A percentile compares a stretch with the other conserved stretches of the same genome.
Evolutionary conservation across 92 coral and sea anemone genomes (phyloP).

Genomic region (Epizoanthus fatuus): DNA sequence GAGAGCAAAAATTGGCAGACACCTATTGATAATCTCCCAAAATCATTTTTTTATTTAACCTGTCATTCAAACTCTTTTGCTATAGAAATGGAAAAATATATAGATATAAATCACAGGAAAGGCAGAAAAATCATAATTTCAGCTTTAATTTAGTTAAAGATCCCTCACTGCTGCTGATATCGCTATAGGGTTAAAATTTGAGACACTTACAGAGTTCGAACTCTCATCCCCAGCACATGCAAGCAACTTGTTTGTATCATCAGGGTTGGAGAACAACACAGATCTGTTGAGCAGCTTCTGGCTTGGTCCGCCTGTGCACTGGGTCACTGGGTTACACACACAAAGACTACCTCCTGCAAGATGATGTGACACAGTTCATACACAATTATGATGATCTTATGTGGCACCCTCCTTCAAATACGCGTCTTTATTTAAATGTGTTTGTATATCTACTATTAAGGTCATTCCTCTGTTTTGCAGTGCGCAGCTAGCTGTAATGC

Average conservation of each 20-base stretch:
- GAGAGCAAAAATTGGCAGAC: no score
- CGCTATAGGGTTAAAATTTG: background rate
- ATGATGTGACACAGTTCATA: background rate
- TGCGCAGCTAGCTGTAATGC: no score
- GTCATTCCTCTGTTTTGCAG: no score
- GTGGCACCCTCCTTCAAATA: no score
- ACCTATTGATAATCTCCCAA: no score
- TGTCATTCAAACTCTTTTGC: no score
- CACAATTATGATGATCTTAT: no score
- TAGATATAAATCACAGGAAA: no score
- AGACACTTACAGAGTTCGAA: conserved; percentile 77
- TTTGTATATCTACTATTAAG: no score
- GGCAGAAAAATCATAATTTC: no score
- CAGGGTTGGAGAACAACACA: conserved; percentile 78
- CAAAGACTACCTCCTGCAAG: conserved; percentile 74
- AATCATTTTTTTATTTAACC: no score
- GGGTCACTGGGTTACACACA: conserved; percentile 75
- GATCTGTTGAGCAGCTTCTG: conserved; percentile 88
- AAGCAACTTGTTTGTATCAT: conserved; percentile 71
- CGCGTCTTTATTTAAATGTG: no score
- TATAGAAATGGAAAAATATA: background rate
- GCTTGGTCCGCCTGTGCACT: conserved; percentile 87
- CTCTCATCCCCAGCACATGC: conserved; percentile 92
- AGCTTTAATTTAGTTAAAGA: background rate
- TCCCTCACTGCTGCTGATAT: background rate